phyloP scores from a whole-genome alignment of 2,113 vertebrate genomes.

The Tor tambroides region DNA sequence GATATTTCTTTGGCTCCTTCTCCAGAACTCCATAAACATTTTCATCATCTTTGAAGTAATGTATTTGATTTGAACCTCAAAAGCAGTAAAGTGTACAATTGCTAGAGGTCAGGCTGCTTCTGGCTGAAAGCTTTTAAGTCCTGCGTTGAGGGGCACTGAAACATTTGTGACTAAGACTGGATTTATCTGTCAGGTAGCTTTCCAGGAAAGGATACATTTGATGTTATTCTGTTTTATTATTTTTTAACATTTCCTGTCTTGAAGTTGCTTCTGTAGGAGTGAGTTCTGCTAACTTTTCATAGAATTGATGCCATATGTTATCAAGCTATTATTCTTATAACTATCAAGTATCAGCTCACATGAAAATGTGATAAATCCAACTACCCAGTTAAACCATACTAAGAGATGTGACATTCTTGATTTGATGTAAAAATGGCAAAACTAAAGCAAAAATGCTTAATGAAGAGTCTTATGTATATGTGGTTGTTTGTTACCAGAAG shows the following conservation, averaged over 20 bases:
- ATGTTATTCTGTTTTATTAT: not conserved
- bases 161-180: not conserved
- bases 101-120: not conserved
- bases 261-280: not conserved
- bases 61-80: conserved; percentile 21
- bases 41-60: not conserved
- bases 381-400: not conserved
- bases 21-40: not conserved
- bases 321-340: not conserved
- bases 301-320: not conserved
- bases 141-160: not conserved
- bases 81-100: conserved; percentile 14
- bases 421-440: not conserved
- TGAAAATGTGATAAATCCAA: not conserved
- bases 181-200: not conserved
- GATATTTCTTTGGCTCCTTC: not conserved
- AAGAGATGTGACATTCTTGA: not conserved
- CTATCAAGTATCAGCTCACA: not conserved
- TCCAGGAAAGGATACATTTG: not conserved
- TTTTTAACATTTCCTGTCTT: not conserved
- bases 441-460: not conserved
- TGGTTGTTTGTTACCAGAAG: not conserved
- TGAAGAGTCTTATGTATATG: not conserved
- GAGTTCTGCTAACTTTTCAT: no score
- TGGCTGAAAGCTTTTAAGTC: conserved; percentile 33